These are phyloP conservation scores for Andrena bicolor DNA, from an alignment of 2,888 invertebrate species.

Conservation along the genomic window DNA sequence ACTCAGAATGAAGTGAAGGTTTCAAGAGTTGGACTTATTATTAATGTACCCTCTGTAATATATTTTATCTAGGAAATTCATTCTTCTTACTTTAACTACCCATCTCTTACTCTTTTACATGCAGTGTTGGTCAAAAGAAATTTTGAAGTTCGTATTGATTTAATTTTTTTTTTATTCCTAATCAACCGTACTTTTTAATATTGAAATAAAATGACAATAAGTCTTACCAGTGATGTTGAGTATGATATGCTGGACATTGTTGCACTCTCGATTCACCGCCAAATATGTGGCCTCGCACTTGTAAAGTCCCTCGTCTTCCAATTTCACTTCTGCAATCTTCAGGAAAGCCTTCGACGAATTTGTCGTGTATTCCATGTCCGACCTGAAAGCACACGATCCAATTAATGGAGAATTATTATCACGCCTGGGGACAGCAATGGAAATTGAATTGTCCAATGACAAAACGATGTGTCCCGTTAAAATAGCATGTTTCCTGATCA, in stretches of 20 bases:
- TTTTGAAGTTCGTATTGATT: no score
- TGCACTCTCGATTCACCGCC: conserved; percentile 91
- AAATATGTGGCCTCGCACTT: conserved; percentile 94
- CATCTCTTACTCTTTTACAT: no score
- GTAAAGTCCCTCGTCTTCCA: conserved; percentile 92
- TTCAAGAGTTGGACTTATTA: no score
- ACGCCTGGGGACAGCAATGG: background rate
- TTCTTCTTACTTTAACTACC: no score
- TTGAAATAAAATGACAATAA: background rate
- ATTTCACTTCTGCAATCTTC: conserved; percentile 89
- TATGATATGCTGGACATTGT: conserved; percentile 92
- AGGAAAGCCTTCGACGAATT: conserved; percentile 89
- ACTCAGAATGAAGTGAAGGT: no score
- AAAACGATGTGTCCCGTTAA: background rate
- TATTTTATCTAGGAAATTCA: no score
- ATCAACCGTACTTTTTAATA: background rate
- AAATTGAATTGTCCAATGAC: background rate
- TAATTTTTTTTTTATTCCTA: background rate
- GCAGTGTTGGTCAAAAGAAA: no score
- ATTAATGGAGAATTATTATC: background rate
- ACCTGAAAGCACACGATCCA: conserved; percentile 86
- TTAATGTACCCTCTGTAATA: no score
- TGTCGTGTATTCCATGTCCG: conserved; percentile 89
- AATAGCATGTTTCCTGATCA: background rate
- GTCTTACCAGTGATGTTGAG: conserved; percentile 92